These are phyloP conservation scores for Zophobas atratus DNA, from an alignment of 1,140 invertebrate genomes.

Conservation along the genomic window DNA sequence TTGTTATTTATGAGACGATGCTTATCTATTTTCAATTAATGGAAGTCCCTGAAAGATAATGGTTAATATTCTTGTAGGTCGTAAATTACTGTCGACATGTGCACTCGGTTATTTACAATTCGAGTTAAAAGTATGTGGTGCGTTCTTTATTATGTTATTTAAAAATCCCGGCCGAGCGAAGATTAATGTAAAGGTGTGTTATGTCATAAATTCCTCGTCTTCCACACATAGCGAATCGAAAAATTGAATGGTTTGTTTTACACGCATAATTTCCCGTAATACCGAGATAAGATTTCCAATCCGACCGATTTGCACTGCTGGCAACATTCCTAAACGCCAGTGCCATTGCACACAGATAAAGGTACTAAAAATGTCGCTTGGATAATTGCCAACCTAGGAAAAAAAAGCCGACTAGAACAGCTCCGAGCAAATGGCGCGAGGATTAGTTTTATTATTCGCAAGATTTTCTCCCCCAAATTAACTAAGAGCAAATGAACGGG, in stretches of 20 bases:
- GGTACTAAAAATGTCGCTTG: conserved; percentile 42
- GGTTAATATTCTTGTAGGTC: conserved; percentile 26
- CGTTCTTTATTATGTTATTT: too few relatives aligned
- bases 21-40: conserved; percentile 41
- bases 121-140: background rate
- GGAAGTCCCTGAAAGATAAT: conserved; percentile 29
- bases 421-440: background rate
- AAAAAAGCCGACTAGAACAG: background rate
- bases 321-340: conserved; percentile 48
- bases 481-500: too few relatives aligned
- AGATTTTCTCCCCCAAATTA: background rate
- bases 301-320: conserved; percentile 38
- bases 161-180: too few relatives aligned
- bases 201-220: too few relatives aligned
- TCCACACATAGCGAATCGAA: too few relatives aligned
- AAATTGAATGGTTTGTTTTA: too few relatives aligned
- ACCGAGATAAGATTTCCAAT: conserved; percentile 20
- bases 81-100: conserved; percentile 26
- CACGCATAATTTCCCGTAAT: background rate
- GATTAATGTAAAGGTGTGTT: too few relatives aligned
- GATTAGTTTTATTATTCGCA: background rate
- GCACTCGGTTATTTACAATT: conserved; percentile 12
- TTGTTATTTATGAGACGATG: conserved; percentile 34
- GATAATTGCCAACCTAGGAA: conserved; percentile 23
- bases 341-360: conserved; percentile 24